These are phyloP conservation scores for Pycnomerus fuliginosus DNA, from an alignment of 2,888 invertebrate genomes.

Conservation along the genomic window DNA sequence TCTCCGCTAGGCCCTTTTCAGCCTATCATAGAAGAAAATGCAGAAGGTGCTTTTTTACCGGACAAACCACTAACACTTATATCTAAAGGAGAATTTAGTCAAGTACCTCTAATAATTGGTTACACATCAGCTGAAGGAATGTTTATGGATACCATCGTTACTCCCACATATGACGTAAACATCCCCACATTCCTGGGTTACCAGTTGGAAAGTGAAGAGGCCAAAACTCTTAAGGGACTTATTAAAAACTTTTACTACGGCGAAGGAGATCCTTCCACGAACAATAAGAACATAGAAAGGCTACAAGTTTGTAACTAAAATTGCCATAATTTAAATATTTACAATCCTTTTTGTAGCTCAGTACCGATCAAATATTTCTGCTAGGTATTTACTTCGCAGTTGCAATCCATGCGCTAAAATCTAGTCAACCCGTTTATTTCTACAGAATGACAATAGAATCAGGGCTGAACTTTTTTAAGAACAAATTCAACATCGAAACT, in stretches of 20 bases:
- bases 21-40: constrained; percentile 34
- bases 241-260: no score
- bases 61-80: constrained; percentile 39
- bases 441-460: constrained; percentile 40
- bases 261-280: no score
- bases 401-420: constrained; percentile 32
- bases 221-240: no score
- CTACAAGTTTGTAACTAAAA: no score
- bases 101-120: constrained; percentile 47
- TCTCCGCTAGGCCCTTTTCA: no score
- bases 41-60: constrained; percentile 39
- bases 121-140: constrained; percentile 45
- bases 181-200: no score
- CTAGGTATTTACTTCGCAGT: constrained; percentile 27
- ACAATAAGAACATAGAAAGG: no score
- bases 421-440: constrained; percentile 39
- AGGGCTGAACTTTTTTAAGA: constrained; percentile 28
- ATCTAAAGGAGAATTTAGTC: constrained; percentile 39
- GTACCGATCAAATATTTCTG: no score
- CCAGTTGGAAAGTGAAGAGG: no score
- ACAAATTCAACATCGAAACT: constrained; percentile 4
- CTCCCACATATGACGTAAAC: no score
- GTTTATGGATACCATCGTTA: constrained; percentile 22
- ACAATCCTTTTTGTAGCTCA: no score
- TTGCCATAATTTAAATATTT: no score